These are phyloP conservation scores for Azemiops feae DNA, from an alignment of 2,113 vertebrate genomes.

Conservation along the genomic window DNA sequence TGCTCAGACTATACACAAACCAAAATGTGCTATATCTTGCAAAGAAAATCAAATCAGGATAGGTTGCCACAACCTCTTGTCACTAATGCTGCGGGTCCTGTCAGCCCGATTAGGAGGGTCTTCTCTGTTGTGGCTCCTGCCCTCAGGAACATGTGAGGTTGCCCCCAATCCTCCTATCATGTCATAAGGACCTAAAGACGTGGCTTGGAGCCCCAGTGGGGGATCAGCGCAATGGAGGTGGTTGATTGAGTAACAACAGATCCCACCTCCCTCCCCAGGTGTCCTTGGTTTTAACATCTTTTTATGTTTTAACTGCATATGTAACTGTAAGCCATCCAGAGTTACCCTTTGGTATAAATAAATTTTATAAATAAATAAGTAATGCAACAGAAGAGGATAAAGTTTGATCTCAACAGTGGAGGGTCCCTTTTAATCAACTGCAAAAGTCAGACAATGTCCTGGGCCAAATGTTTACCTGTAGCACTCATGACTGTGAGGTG, in stretches of 20 bases:
- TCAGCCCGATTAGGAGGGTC: too few species aligned
- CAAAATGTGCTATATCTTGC: neutral
- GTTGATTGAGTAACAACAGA: neutral
- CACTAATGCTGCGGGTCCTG: too few species aligned
- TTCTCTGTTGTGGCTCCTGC: too few species aligned
- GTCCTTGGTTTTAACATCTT: neutral
- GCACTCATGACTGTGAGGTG: constrained; percentile 76
- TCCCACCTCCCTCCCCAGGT: neutral
- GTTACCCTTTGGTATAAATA: neutral
- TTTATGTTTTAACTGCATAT: neutral
- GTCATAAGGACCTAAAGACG: too few species aligned
- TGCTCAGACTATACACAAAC: neutral
- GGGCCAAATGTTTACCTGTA: constrained; percentile 66
- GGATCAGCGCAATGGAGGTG: neutral
- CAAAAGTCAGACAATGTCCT: neutral
- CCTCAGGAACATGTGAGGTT: too few species aligned
- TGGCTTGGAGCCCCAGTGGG: too few species aligned
- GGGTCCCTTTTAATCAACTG: neutral
- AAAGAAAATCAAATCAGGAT: neutral
- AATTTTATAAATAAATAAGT: too few species aligned
- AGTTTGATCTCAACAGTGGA: neutral
- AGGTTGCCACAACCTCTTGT: neutral
- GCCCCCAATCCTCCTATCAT: too few species aligned
- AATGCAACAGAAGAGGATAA: neutral
- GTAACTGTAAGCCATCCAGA: too few species aligned